Evolutionary conservation across 1,140 invertebrate species (phyloP), one percentile per base, ranked within the genome.

Genomic region (Cyrtorhinus lividipennis): DNA sequence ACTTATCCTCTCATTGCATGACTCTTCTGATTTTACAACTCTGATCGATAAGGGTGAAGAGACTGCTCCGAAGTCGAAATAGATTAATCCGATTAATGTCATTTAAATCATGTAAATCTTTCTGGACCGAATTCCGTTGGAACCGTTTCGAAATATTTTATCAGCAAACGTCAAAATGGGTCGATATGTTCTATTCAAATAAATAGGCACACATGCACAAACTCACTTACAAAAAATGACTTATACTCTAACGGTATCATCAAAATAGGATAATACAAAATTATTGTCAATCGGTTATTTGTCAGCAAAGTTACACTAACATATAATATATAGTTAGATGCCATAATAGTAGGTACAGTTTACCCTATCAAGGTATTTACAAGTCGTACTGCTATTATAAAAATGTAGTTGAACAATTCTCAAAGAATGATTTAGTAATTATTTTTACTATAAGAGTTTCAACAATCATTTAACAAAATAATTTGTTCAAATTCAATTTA

Each of bases 271-370:
- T 26, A 57, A 56, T 57, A 63, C 53, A 63, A 56, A 63, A 57
- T 63, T 63, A 63, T 63, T 63, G 62, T 63, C 62, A 57, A 56
- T 63, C 25, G 18, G 30, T 63, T 63, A 63, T 63, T 56, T 63
- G 62, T 63, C 62, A 26, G 62, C 24, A 56, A 53, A 53, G 10
- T 53, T 53, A 20, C 48, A 53, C 20, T 22, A 53, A 53, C 48
- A 53, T 15, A 20, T 60, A 46, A 24, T 61, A 18, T 46, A 13
- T 45, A 30, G 18, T 44, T 60, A 60, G 20, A 20, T 27, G 30
- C 20, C 30, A 60, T 26, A 24, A 60, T 45, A 44, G 30, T 22
- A 61, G 48, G 27, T 45, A 46, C 20, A 61, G 23, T 46, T 48
- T 8, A 24, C 18, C 24, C 44, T 61, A 61, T 22, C 20, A 61